Evolutionary conservation across 2,797 vertebrate genomes (phyloP), one percentile per base, ranked within the genome.

Genomic region (Chelonia mydas): DNA sequence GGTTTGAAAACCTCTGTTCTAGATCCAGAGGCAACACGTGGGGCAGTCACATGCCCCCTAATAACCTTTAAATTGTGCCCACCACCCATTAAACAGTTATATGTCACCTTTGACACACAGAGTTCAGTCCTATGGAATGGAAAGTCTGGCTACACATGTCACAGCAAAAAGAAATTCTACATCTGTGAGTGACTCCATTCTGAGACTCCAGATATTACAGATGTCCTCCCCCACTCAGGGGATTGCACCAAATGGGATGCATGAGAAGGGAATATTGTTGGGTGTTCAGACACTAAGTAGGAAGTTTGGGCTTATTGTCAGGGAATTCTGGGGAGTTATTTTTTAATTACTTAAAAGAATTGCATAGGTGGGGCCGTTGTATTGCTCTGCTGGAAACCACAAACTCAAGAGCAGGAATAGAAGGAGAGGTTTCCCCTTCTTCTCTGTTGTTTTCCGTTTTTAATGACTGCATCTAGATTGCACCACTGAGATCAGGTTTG

Each of bases 381-480:
- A 54, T 1, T 72, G 0, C 57, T 87, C 49, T 1, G 0, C 17
- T 90, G 81, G 72, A 91, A 86, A 31, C 2, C 27, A 47, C 50
- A 82, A 82, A 16, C 25, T 81, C 65, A 51, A 77, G 74, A 51
- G 33, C 55, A 81, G 49, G 77, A 45, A 68, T 37, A 28, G 57
- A 27, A 45, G 27, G 31, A 51, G 55, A 54, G 0, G 0, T 51
- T 87, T 91, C 13, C 6, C 31, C 0, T 3, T 53, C 5, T 25
- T 53, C 5, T 25, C 54, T 54, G 54, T 1, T 51, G n/a, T 68
- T 82, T 77, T 31, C 9, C 1, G 2, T 6, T 0, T 17, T 19
- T 13, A 4, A 21, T 79, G 65, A 79, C 41, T 51, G 23, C 17
- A 61, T 41, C 50, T 79, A 51, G 61, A 41, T 2, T 94, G 49